phyloP scores from a whole-genome alignment of 2,113 vertebrate genomes.

The Pluvianellus socialis region DNA sequence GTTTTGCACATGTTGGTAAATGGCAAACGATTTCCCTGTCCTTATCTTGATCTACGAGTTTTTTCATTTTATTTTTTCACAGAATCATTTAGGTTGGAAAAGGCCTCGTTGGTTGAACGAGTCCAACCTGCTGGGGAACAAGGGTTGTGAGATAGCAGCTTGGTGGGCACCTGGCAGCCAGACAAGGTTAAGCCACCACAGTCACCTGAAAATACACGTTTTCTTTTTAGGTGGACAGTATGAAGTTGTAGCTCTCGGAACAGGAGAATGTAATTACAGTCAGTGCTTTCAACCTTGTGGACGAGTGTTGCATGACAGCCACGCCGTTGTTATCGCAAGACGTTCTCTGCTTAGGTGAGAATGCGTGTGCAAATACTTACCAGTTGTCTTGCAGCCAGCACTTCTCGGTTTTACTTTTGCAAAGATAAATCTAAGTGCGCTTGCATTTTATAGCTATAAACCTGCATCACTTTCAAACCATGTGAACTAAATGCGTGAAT shows the following conservation, averaged over 20 bases:
- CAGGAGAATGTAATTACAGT: constrained; percentile 85
- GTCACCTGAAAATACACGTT: accelerated
- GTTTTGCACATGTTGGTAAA: neutral
- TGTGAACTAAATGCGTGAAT: neutral
- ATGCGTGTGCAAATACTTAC: accelerated
- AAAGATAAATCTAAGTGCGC: neutral
- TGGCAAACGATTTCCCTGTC: neutral
- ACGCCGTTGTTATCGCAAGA: constrained; percentile 87
- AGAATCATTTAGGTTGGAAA: neutral
- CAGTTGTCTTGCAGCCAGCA: neutral
- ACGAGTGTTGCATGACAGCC: constrained; percentile 87
- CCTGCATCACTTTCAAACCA: neutral
- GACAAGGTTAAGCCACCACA: neutral
- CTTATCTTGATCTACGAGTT: neutral
- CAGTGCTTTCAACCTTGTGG: constrained; percentile 72
- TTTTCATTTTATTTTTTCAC: neutral
- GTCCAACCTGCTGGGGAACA: neutral
- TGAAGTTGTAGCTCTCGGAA: constrained; percentile 90
- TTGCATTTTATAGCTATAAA: neutral
- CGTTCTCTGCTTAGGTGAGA: constrained; percentile 89
- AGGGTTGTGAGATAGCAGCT: neutral
- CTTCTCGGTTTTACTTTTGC: neutral
- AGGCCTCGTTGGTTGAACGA: neutral
- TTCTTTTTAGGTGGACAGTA: constrained; percentile 68
- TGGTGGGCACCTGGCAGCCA: neutral